Evolutionary conservation across 1,140 invertebrate species (phyloP).

Genomic region (Drosophila chauvacae): DNA sequence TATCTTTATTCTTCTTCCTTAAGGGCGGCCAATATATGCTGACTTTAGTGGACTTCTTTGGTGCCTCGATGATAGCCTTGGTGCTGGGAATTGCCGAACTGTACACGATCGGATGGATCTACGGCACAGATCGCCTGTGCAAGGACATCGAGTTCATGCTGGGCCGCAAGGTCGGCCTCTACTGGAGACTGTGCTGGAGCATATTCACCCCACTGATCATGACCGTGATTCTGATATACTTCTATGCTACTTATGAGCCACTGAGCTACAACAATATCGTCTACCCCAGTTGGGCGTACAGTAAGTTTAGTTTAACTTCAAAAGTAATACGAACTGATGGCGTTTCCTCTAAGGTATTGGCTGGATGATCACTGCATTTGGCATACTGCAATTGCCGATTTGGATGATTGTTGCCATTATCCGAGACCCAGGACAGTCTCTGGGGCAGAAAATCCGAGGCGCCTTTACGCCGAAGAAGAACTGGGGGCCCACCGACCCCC

Average conservation of each 20-base stretch:
- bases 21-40: conserved; percentile 94
- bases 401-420: conserved; percentile 86
- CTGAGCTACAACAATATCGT: conserved; percentile 85
- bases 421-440: conserved; percentile 76
- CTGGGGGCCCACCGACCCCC: conserved; percentile 86
- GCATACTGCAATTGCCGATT: conserved; percentile 86
- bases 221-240: conserved; percentile 88
- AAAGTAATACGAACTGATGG: background rate
- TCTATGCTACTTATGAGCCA: conserved; percentile 86
- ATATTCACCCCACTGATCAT: conserved; percentile 90
- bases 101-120: conserved; percentile 88
- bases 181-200: conserved; percentile 94
- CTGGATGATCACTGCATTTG: conserved; percentile 86
- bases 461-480: conserved; percentile 85
- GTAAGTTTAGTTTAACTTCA: conserved; percentile 57
- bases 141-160: conserved; percentile 90
- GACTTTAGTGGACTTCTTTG: conserved; percentile 91
- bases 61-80: conserved; percentile 89
- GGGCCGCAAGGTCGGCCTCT: conserved; percentile 88
- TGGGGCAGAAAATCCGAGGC: conserved; percentile 84
- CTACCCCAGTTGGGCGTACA: conserved; percentile 85
- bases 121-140: conserved; percentile 89
- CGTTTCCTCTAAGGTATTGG: conserved; percentile 84
- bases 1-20: conserved; percentile 36
- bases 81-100: conserved; percentile 89